Evolutionary conservation across 1,140 invertebrate genomes (phyloP).

Genomic region (Chironomus tepperi): DNA sequence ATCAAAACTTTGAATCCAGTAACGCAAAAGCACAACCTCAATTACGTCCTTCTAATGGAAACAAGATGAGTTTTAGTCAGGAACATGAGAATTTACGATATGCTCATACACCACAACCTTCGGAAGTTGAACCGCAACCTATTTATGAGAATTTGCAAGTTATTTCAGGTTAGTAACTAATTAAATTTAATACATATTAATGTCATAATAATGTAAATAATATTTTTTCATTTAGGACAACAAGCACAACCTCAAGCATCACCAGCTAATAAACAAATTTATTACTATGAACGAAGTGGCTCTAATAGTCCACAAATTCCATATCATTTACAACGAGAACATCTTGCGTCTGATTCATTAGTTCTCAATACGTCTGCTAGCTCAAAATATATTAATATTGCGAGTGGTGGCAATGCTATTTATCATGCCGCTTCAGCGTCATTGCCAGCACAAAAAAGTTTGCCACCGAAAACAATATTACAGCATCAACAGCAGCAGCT

Average conservation of each 20-base stretch:
- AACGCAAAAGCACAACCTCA: conserved; percentile 16
- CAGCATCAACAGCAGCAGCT: not conserved
- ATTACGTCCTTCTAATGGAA: not conserved
- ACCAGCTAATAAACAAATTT: conserved; percentile 37
- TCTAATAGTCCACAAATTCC: conserved; percentile 25
- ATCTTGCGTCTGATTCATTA: conserved; percentile 10
- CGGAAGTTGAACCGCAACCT: conserved; percentile 39
- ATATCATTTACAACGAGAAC: conserved; percentile 18
- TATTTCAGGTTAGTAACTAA: conserved; percentile 33
- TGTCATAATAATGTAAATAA: not conserved
- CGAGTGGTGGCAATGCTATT: not conserved
- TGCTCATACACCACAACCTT: conserved; percentile 37
- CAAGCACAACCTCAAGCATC: conserved; percentile 38
- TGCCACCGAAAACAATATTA: conserved; percentile 16
- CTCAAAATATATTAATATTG: conserved; percentile 29
- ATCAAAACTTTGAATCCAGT: conserved; percentile 15
- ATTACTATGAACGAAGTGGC: conserved; percentile 32
- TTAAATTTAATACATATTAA: not conserved
- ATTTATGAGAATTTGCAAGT: conserved; percentile 67
- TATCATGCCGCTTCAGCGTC: not conserved
- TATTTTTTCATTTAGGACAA: conserved; percentile 29
- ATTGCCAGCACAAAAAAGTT: conserved; percentile 17
- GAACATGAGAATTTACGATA: conserved; percentile 30
- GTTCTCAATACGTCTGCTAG: conserved; percentile 24
- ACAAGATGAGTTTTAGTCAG: conserved; percentile 14